Base-by-base conservation (phyloP, 2,113 vertebrate species). In the Nymphicus hollandicus region DNA sequence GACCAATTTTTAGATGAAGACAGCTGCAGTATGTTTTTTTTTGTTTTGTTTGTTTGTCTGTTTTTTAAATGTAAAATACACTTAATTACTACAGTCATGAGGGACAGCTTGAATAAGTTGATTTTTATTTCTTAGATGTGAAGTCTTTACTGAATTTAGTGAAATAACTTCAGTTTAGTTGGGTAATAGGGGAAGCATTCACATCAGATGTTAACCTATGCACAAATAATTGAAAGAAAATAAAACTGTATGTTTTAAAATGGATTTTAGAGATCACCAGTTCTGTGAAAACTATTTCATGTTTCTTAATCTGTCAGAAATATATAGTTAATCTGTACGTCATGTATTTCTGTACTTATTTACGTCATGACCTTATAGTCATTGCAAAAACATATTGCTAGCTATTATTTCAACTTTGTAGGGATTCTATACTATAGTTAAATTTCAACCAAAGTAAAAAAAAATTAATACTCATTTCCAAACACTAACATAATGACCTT, bases 401-500 rank as follows among this genome's bases (percentile, higher is more conserved):
- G 10, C 16, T 22, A 14, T n/a, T 0, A 39, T 76, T 80, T 79
- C 43, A 61, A 44, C 17, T 20, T 2, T 27, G 7, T 19, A 71
- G 17, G 8, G 5, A 33, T 44, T 71, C 76, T 86, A 52, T 3
- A 2, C 6, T 61, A 6, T 19, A 70, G 8, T 25, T 63, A 41
- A 74, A 55, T 71, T 71, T 7, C 4, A 74, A 37, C 3, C 23
- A 25, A 76, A 86, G 9, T 77, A 9, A 23, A 81, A 69, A 27
- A 24, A 29, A 73, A 46, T 39, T 81, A 46, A 50, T 88, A 53
- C 29, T 53, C 0, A 55, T 58, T 92, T 78, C 24, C 41, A 81
- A 85, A 35, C 0, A 0, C 13, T 85, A 25, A 44, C 44, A 76
- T 25, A 79, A 37, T 16, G 10, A 64, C 46, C 0, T 10, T 41